A percentile compares a stretch with the other conserved stretches of the same genome.
Conservation (phyloP, 2,888 invertebrate genomes). For the Perithous albicinctus region DNA sequence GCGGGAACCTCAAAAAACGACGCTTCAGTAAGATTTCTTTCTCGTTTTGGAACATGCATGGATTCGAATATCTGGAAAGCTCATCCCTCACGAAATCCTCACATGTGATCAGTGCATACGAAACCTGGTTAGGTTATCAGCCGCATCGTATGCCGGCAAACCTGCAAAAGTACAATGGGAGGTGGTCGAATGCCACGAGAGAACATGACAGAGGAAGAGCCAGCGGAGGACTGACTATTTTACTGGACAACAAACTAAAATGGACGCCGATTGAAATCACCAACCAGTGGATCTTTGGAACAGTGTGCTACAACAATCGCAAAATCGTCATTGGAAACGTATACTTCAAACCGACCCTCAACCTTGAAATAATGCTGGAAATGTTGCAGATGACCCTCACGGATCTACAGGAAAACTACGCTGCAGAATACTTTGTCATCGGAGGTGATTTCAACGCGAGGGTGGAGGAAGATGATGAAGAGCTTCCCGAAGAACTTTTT, state of each 20-base stretch:
- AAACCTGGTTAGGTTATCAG: constrained; percentile 29
- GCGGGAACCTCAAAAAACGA: constrained; percentile 41
- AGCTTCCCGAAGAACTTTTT: constrained; percentile 17
- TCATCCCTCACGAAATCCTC: not conserved
- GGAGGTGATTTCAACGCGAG: too few relatives aligned
- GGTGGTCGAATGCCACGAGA: constrained; percentile 19
- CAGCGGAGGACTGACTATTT: constrained; percentile 31
- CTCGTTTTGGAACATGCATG: constrained; percentile 19
- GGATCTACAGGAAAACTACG: constrained; percentile 12
- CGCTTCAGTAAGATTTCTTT: not conserved
- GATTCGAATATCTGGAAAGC: constrained; percentile 17
- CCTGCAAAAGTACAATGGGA: not conserved
- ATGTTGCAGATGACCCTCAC: constrained; percentile 22
- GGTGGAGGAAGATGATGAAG: too few relatives aligned
- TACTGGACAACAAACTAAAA: constrained; percentile 4
- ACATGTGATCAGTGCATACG: constrained; percentile 31
- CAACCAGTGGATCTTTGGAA: constrained; percentile 43
- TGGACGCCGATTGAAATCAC: constrained; percentile 18
- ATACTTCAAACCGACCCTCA: constrained; percentile 33
- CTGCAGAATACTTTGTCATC: constrained; percentile 21
- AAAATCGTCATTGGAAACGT: constrained; percentile 18
- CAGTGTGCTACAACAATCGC: not conserved
- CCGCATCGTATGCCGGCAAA: not conserved
- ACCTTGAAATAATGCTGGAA: constrained; percentile 20
- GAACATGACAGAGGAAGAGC: constrained; percentile 36